Base-by-base conservation (phyloP, 1,140 invertebrate species). In the Nymphalis io region DNA sequence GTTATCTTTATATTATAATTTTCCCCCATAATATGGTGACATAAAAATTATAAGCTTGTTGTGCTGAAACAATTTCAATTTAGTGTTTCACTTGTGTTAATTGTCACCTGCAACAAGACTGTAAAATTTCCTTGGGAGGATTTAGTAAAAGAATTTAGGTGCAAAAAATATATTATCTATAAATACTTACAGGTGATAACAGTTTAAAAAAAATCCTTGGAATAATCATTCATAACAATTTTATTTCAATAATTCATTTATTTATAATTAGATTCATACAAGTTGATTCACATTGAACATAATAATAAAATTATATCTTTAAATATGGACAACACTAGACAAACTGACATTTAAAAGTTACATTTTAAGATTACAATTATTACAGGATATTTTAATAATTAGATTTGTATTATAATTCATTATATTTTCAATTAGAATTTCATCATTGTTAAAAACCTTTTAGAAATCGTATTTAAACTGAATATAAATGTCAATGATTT, bases 201-300 rank as follows among this genome's bases (percentile, higher is more conserved):
- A n/a, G 10, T 33, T 27, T 33, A 51, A 51, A 2, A 10, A 51
- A 51, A 51, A 18, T 16, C 3, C 18, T 20, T 12, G 1, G 5
- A 21, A 55, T 48, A 70, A 74, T 76, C 74, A 78, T 76, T 68
- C 68, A 78, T 78, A 85, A 82, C 82, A 85, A 79, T 83, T 81
- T 83, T 78, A 72, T 83, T 77, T 78, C 65, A 78, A 81, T 75
- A 84, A 75, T 79, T 79, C 70, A 81, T 80, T 68, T 61, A 61
- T 60, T 61, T 40, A 67, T 60, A 27, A 60, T 60, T 53, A 51
- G 58, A 60, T 79, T 79, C 60, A 79, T 75, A 80, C 63, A 79
- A 74, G 64, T 71, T 33, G 74, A 70, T 70, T 60, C 66, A 70
- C 20, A 73, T 60, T 53, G 57, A 61, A 74, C 60, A 61, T 42